Percentiles rank a stretch among this genome's conserved stretches.
phyloP scores from a whole-genome alignment of 2,113 vertebrate species.

The Albula goreensis region DNA sequence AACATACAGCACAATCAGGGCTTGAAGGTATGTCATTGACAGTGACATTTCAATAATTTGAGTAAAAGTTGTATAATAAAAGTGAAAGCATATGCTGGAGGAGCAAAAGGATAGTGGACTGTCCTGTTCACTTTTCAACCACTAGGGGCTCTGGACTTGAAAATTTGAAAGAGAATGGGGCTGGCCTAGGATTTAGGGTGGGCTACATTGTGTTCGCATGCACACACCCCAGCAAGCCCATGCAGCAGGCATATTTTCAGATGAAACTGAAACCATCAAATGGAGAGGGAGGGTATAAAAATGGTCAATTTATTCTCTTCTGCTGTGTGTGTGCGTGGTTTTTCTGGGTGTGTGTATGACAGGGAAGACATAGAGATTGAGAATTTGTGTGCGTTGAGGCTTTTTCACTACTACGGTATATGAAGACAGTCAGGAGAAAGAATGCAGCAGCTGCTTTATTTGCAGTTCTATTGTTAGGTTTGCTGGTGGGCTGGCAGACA shows the following conservation, averaged over 20 bases:
- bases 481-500: background rate
- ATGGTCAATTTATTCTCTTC: background rate
- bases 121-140: constrained; percentile 36
- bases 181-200: constrained; percentile 41
- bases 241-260: background rate
- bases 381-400: background rate
- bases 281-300: background rate
- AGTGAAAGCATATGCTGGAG: background rate
- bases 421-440: background rate
- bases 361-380: background rate
- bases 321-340: background rate
- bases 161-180: constrained; percentile 25
- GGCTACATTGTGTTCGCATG: constrained; percentile 24
- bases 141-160: constrained; percentile 39
- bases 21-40: background rate
- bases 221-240: background rate
- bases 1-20: background rate
- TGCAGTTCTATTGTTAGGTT: constrained; percentile 1
- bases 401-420: background rate
- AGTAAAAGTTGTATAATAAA: constrained; percentile 28
- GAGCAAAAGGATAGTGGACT: background rate
- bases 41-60: background rate
- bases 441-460: constrained; percentile 23
- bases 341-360: background rate
- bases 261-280: constrained; percentile 7